Base-by-base conservation (phyloP, 2,113 vertebrate genomes). In the Empidonax alnorum region DNA sequence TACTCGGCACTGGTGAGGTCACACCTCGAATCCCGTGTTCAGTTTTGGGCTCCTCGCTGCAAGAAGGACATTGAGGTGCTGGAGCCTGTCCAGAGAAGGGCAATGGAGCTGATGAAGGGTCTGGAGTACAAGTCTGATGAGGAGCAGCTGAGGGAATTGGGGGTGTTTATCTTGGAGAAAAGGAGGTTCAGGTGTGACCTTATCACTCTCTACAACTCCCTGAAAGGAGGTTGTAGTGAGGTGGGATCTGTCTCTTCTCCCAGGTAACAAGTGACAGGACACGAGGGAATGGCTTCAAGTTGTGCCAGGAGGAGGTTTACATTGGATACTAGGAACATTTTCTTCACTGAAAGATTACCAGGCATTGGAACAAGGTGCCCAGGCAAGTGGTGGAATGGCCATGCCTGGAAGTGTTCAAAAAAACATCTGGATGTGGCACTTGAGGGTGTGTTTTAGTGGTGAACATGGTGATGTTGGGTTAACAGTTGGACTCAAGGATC, bases 21-120 rank as follows among this genome's bases (percentile, higher is more conserved):
- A 4, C 9, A 42, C 14, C 31, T 55, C 9, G 12, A 55, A 69
- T 14, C 14, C 22, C 28, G 2, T 23, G 41, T 3, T 28, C 21
- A 27, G 24, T 47, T 83, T 8, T 2, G 14, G 6, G 21, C 24
- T 47, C 4, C 7, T 68, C 55, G 31, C 14, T 49, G 14, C 17
- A 22, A 55, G 55, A 27, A 68, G 6, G 7, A 35, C 17, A n/a
- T 14, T 14, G 53, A n/a, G 15, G 24, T 6, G 14, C 17, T 46
- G 53, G 20, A 47, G 28, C 3, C 3, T 31, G 37, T 15, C n/a
- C n/a, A 28, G 44, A 37, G 12, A 39, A 46, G 33, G 61, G 10
- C 33, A 61, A 1, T 0, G 0, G 20, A 61, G 2, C 28, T 61
- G 39, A 28, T 6, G 7, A 46, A 47, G 14, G 42, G 22, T 66